Evolutionary conservation across 2,888 invertebrate species (phyloP).

Genomic region (Platycnemis pennipes): DNA sequence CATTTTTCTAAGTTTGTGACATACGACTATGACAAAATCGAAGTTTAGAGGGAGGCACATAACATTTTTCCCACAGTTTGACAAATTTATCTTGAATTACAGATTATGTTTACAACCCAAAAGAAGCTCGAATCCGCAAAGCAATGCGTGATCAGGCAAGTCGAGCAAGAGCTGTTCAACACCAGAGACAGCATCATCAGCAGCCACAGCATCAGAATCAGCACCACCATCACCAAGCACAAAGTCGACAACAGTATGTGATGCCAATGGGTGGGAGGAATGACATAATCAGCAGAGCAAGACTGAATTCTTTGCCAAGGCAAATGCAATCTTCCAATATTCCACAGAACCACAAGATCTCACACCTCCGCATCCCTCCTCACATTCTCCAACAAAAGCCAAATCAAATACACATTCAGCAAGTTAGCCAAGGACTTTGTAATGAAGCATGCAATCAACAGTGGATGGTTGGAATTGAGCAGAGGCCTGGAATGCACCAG

Average conservation of each 20-base stretch:
- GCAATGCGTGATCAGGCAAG: slow-evolving; percentile 80
- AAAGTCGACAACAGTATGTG: slow-evolving; percentile 37
- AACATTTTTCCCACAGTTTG: neutral
- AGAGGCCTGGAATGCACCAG: slow-evolving; percentile 41
- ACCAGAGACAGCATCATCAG: slow-evolving; percentile 25
- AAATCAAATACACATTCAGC: slow-evolving; percentile 43
- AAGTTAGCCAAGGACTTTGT: slow-evolving; percentile 31
- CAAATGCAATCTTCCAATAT: slow-evolving; percentile 31
- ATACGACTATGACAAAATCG: too few species aligned
- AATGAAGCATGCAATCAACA: slow-evolving; percentile 31
- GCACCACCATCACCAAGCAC: slow-evolving; percentile 31
- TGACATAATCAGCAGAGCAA: slow-evolving; percentile 46
- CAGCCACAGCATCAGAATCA: slow-evolving; percentile 6
- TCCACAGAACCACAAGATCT: slow-evolving; percentile 41
- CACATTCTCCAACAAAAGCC: slow-evolving; percentile 57
- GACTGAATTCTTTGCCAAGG: slow-evolving; percentile 20
- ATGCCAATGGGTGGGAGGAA: slow-evolving; percentile 39
- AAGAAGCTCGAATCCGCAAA: slow-evolving; percentile 83
- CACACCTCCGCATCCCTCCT: slow-evolving; percentile 22
- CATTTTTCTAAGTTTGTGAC: too few species aligned
- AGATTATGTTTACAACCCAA: slow-evolving; percentile 85
- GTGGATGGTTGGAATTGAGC: slow-evolving; percentile 49
- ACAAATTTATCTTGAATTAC: slow-evolving; percentile 74
- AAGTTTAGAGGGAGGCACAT: neutral
- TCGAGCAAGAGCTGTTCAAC: slow-evolving; percentile 36